A percentile compares a stretch with the other conserved stretches of the same genome.
Conservation (phyloP, 2,797 vertebrate species). For the Myoxocephalus aenaeus region DNA sequence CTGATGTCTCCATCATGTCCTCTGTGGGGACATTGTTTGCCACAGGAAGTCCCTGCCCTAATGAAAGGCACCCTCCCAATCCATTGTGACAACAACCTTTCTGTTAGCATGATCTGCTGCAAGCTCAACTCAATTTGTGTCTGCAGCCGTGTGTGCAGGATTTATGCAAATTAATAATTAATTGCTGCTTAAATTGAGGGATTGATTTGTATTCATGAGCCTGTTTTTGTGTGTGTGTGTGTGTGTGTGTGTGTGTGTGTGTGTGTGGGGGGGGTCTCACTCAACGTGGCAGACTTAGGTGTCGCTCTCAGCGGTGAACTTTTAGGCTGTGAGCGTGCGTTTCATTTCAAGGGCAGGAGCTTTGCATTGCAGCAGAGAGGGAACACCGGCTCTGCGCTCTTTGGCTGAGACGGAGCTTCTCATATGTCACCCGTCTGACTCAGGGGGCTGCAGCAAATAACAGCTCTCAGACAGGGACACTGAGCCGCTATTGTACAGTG, state of each 20-base stretch:
- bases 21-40: background rate
- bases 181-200: constrained; percentile 66
- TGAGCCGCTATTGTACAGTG: constrained; percentile 40
- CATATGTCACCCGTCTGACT: constrained; percentile 61
- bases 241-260: constrained; percentile 6
- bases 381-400: constrained; percentile 32
- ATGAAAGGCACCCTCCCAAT: background rate
- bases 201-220: constrained; percentile 69
- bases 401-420: constrained; percentile 57
- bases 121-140: constrained; percentile 21
- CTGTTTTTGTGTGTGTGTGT: background rate
- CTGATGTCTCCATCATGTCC: background rate
- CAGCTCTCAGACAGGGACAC: constrained; percentile 42
- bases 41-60: background rate
- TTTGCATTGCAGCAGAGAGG: constrained; percentile 56
- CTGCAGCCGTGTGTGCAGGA: constrained; percentile 27
- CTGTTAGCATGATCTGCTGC: constrained; percentile 3
- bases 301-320: constrained; percentile 37
- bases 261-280: background rate
- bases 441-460: constrained; percentile 58
- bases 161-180: constrained; percentile 72
- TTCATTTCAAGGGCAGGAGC: constrained; percentile 54
- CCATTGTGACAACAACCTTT: background rate
- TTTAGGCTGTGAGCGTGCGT: constrained; percentile 24
- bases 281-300: constrained; percentile 32